Evolutionary conservation across 2,888 invertebrate species (phyloP).

Genomic region (Pycnomerus fuliginosus): DNA sequence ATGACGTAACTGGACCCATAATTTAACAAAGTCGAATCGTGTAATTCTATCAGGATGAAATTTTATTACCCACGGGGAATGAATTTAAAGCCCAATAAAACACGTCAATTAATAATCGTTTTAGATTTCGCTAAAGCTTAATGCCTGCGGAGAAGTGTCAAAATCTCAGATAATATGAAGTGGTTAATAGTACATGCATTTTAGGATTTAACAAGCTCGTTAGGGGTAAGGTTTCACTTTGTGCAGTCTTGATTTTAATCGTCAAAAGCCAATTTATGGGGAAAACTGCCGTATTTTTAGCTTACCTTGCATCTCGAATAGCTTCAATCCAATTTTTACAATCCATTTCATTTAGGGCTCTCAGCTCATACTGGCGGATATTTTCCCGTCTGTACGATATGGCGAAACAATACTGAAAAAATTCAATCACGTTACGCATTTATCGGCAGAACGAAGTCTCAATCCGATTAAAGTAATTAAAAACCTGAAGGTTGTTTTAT

Average conservation of each 20-base stretch:
- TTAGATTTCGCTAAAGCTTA: slow-evolving; percentile 5
- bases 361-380: slow-evolving; percentile 83
- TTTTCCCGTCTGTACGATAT: slow-evolving; percentile 85
- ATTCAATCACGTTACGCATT: no score
- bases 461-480: no score
- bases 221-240: no score
- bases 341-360: slow-evolving; percentile 80
- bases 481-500: no score
- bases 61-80: slow-evolving; percentile 19
- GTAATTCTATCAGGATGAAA: slow-evolving; percentile 14
- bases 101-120: slow-evolving; percentile 21
- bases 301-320: slow-evolving; percentile 82
- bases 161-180: no score
- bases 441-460: not conserved
- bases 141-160: no score
- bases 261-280: no score
- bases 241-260: no score
- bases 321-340: slow-evolving; percentile 90
- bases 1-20: slow-evolving; percentile 11
- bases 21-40: slow-evolving; percentile 15
- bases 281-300: no score
- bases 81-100: slow-evolving; percentile 19
- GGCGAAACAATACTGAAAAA: slow-evolving; percentile 80
- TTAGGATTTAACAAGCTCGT: no score
- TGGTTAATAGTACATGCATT: no score